Evolutionary conservation across 2,113 vertebrate species (phyloP).

Genomic region (Peromyscus polionotus): DNA sequence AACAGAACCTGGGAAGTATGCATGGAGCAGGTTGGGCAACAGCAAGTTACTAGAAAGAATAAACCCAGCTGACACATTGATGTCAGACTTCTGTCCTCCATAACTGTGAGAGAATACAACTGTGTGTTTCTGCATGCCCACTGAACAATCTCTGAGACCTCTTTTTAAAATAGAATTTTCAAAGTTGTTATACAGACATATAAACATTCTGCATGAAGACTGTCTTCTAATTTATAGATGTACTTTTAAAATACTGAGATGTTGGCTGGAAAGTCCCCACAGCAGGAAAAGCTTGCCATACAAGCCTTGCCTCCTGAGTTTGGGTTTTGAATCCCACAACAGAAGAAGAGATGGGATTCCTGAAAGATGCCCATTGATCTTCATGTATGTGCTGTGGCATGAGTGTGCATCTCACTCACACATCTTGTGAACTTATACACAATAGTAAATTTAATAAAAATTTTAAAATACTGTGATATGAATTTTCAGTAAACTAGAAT

Average conservation of each 20-base stretch:
- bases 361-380: neutral
- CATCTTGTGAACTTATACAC: neutral
- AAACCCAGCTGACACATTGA: neutral
- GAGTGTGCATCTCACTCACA: neutral
- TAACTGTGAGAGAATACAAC: neutral
- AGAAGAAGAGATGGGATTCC: neutral
- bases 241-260: neutral
- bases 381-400: neutral
- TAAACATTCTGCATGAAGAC: neutral
- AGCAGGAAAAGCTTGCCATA: neutral
- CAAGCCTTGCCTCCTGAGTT: neutral
- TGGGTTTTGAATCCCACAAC: neutral
- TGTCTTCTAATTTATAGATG: neutral
- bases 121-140: neutral
- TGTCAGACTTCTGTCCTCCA: neutral
- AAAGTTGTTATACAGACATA: neutral
- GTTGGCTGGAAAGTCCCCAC: neutral
- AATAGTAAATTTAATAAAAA: neutral
- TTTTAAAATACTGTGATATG: neutral
- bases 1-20: neutral
- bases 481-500: neutral
- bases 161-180: neutral
- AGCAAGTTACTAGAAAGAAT: neutral
- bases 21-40: neutral
- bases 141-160: too few relatives aligned